phyloP scores from a whole-genome alignment of 2,888 invertebrate genomes.

The Lymantria monacha region DNA sequence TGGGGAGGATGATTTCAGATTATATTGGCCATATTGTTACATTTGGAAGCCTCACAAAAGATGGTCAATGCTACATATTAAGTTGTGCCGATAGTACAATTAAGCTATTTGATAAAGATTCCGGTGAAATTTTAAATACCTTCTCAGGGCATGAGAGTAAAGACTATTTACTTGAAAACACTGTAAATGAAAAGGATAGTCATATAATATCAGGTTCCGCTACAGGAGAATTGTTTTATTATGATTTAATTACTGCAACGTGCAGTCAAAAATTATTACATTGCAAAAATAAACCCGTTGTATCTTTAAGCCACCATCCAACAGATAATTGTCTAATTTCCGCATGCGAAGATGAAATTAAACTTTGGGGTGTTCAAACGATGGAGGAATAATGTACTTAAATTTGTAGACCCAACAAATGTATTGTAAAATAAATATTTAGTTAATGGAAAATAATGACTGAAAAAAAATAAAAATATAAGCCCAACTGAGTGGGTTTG shows the following conservation, averaged over 20 bases:
- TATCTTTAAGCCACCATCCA: constrained; percentile 92
- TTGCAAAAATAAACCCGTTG: constrained; percentile 84
- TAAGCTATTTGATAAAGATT: constrained; percentile 92
- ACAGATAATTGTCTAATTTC: constrained; percentile 86
- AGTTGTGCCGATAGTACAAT: constrained; percentile 92
- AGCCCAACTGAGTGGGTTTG: no score
- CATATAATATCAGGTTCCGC: constrained; percentile 95
- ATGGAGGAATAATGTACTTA: constrained; percentile 42
- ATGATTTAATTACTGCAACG: constrained; percentile 91
- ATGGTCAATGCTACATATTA: constrained; percentile 94
- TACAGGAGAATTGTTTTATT: constrained; percentile 92
- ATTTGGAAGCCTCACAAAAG: constrained; percentile 92
- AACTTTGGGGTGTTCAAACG: constrained; percentile 83
- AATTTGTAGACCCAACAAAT: no score
- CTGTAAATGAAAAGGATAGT: constrained; percentile 91
- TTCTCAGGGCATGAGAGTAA: constrained; percentile 92
- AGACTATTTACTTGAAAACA: constrained; percentile 94
- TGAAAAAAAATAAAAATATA: background rate
- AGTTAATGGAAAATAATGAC: background rate
- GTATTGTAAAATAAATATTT: background rate
- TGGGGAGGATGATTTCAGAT: constrained; percentile 91
- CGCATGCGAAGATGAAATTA: constrained; percentile 87
- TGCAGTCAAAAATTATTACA: constrained; percentile 74
- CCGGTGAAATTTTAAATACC: constrained; percentile 76
- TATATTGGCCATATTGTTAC: constrained; percentile 93